These are phyloP conservation scores for Clavelina lepadiformis DNA, from an alignment of 23 tunicate species.

Conservation along the genomic window DNA sequence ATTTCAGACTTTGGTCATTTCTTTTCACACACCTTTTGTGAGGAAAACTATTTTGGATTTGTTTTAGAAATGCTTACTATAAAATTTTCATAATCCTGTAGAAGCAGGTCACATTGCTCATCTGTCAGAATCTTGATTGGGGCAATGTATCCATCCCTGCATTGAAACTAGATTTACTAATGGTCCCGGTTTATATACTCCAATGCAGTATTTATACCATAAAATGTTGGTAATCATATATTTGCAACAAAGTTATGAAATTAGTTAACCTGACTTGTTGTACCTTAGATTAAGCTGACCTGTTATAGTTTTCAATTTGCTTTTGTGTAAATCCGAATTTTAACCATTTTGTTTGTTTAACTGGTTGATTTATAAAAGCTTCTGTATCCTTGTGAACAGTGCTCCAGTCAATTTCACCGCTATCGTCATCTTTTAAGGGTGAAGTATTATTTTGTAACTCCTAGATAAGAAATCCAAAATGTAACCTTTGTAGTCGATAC, in stretches of 20 bases:
- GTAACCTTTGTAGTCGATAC: no score
- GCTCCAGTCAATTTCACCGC: constrained; percentile 61
- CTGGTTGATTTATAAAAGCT: constrained; percentile 20
- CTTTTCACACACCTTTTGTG: neutral
- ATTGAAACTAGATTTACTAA: constrained; percentile 6
- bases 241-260: neutral
- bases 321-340: constrained; percentile 24
- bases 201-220: no score
- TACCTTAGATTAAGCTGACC: constrained; percentile 22
- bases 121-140: constrained; percentile 41
- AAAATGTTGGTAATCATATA: no score
- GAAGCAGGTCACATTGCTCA: constrained; percentile 45
- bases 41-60: neutral
- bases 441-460: constrained; percentile 9
- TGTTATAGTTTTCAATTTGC: constrained; percentile 32
- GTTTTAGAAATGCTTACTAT: constrained; percentile 24
- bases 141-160: constrained; percentile 66
- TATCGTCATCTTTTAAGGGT: constrained; percentile 13
- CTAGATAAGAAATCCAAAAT: no score
- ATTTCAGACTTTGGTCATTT: neutral
- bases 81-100: constrained; percentile 53
- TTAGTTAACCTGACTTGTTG: no score
- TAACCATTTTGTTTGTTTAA: constrained; percentile 13
- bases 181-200: no score
- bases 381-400: constrained; percentile 55